A percentile compares a stretch with the other conserved stretches of the same genome.
These are phyloP conservation scores for Drosophila carrolli DNA, from an alignment of 1,140 invertebrate species.

Conservation along the genomic window DNA sequence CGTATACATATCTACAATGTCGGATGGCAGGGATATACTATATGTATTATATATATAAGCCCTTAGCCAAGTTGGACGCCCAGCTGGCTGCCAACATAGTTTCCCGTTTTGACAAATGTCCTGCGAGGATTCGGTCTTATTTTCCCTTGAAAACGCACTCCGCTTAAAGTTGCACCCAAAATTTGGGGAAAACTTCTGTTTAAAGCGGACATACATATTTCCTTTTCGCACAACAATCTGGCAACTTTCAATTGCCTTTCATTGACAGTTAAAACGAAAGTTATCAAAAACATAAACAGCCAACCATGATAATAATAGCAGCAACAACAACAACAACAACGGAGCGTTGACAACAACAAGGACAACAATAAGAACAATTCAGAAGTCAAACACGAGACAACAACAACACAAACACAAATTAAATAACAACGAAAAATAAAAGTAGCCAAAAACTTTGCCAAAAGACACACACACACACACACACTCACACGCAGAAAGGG, in stretches of 20 bases:
- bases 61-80: conserved; percentile 40
- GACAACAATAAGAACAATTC: conserved; percentile 29
- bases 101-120: conserved; percentile 49
- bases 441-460: conserved; percentile 62
- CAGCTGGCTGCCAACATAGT: conserved; percentile 66
- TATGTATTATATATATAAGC: conserved; percentile 18
- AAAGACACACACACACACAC: conserved; percentile 21
- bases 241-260: conserved; percentile 67
- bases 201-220: conserved; percentile 13
- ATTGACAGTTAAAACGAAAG: conserved; percentile 69
- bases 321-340: conserved; percentile 34
- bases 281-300: conserved; percentile 57
- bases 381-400: conserved; percentile 50
- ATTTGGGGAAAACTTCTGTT: not conserved
- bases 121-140: conserved; percentile 9
- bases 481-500: conserved; percentile 1
- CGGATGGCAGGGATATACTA: conserved; percentile 18
- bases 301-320: conserved; percentile 25
- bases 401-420: conserved; percentile 68
- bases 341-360: conserved; percentile 24
- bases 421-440: conserved; percentile 66
- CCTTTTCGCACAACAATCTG: conserved; percentile 23
- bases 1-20: conserved; percentile 38
- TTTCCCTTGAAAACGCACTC: not conserved
- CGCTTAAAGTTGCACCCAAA: conserved; percentile 9